Evolutionary conservation across 1,140 invertebrate species (phyloP).

Genomic region (Frieseomelitta varia): DNA sequence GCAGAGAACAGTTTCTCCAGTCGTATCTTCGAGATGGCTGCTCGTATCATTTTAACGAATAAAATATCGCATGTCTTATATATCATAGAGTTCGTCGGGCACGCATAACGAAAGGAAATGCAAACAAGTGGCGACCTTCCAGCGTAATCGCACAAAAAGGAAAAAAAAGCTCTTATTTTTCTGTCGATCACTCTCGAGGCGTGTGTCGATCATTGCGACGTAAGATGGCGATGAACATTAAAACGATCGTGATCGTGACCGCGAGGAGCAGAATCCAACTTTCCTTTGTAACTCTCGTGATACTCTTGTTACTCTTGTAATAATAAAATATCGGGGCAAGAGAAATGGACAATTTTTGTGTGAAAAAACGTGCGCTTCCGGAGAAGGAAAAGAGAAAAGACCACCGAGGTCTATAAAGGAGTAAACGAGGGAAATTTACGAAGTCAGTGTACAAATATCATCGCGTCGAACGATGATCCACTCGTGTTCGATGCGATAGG

Average conservation of each 20-base stretch:
- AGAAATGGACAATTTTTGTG: conserved; percentile 44
- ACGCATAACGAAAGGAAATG: conserved; percentile 24
- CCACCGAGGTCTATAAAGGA: neutral
- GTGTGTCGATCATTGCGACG: neutral
- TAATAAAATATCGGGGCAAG: conserved; percentile 1
- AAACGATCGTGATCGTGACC: neutral
- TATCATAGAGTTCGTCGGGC: neutral
- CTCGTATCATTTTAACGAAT: neutral
- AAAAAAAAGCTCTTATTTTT: neutral
- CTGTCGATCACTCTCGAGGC: neutral
- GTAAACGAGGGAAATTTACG: neutral
- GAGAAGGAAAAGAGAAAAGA: neutral
- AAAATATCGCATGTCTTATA: conserved; percentile 11
- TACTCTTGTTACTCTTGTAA: conserved; percentile 13
- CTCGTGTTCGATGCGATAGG: neutral
- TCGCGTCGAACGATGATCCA: neutral
- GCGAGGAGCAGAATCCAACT: neutral
- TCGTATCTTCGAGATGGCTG: neutral
- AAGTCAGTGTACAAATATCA: conserved; percentile 11
- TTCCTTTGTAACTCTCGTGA: conserved; percentile 12
- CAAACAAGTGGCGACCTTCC: conserved; percentile 46
- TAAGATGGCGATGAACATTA: neutral
- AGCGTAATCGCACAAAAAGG: conserved; percentile 18
- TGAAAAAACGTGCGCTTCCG: neutral
- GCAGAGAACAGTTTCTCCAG: neutral